Evolutionary conservation across 2,113 vertebrate species (phyloP), one percentile per base, ranked within the genome.

Genomic region (Chloroceryle aenea): DNA sequence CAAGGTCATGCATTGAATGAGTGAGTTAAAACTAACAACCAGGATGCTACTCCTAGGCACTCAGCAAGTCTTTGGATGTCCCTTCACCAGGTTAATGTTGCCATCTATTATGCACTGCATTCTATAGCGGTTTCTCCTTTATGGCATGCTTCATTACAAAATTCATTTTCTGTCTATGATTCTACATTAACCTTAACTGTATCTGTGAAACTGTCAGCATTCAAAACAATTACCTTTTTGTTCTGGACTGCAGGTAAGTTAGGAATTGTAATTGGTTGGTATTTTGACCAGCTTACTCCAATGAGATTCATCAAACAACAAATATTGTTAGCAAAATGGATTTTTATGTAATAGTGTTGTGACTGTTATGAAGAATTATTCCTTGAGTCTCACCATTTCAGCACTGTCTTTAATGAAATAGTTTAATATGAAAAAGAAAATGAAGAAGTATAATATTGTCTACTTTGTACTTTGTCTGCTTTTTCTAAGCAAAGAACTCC

Each of bases 111-210:
- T 30, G 40, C 17, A 25, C 19, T 69, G 8, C 14, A 32, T 53
- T 71, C 47, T 59, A n/a, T 36, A 38, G 20, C 45, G 9, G 0
- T 62, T 94, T 95, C 25, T 75, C 12, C 87, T 77, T 71, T 67
- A 47, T 22, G 22, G 5, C 13, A 59, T 59, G 32, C 10, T 63
- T 93, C 69, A 72, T 67, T 85, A 87, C 25, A 18, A 93, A 93
- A 89, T 78, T 89, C 13, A 81, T 94, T 87, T 92, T 71, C 59
- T 89, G 25, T 84, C 73, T 87, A 34, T 50, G 42, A 61, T 89
- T 93, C 91, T 68, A 43, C 20, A 82, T 85, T 89, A 89, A 81
- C 56, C 42, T 95, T 89, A 97, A 75, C 58, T 59, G 3, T 47
- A 75, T 32, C 81, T 75, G 32, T 66, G 73, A 75, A 96, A 71